Evolutionary conservation across 2,888 invertebrate species (phyloP), one percentile per base, ranked within the genome.

Genomic region (Erebia aethiops): DNA sequence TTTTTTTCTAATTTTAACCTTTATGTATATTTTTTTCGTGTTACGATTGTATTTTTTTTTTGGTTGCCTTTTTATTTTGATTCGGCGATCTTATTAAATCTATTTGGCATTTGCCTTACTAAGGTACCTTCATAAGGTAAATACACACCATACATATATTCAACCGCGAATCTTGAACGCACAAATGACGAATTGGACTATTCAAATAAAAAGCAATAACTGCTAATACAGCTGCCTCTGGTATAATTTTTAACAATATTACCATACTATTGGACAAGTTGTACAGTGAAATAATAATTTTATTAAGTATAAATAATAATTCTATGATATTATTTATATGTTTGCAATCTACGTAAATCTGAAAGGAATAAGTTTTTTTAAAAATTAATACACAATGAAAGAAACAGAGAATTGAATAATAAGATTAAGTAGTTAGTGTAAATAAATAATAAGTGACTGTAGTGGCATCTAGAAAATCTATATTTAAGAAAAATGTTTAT

Each of bases 381-480:
- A 26, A 26, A 52, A n/a, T 51, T 52, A 21, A 16, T 26, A 46
- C 2, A 43, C 61, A 62, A 62, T 62, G 14, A 49, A 49, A 62
- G 62, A 49, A 62, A 62, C 70, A 60, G 72, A 49, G 72, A 72
- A 72, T 72, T 72, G 72, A 72, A 70, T 52, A 54, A 64, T 56
- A 18, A 56, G 13, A 26, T 26, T 26, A 35, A 35, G 35, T 35
- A 57, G 26, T 43, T 57, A 66, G 41, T 72, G 72, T 72, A 72
- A 67, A 70, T 70, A 70, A 54, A 21, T 35, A 35, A 7, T 5
- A 14, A 0, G 5, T 56, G 21, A 21, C 26, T 62, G 62, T 62
- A 62, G 62, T 49, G 49, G 46, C 62, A 13, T 61, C 61, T 49
- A 62, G 46, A 21, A 21, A 21, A 58, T 11, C 9, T 26, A 63